Percentiles rank a stretch among this genome's conserved stretches.
These are phyloP conservation scores for Empidonax traillii DNA, from an alignment of 2,113 vertebrate genomes.

Conservation along the genomic window DNA sequence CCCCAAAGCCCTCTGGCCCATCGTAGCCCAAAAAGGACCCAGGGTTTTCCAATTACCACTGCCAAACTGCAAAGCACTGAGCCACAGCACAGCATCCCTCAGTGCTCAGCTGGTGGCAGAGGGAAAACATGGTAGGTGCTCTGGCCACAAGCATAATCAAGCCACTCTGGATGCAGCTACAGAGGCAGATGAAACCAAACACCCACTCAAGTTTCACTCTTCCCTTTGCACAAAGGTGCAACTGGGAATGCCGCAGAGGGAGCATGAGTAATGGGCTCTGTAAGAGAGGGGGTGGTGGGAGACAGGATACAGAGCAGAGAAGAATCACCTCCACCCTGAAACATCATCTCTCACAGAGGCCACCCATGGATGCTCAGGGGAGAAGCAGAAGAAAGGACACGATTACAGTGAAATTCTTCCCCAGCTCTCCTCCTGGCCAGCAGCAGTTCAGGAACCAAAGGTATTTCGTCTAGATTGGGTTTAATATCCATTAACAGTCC, in stretches of 20 bases:
- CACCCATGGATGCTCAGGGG: background rate
- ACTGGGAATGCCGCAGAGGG: background rate
- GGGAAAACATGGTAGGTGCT: accelerated
- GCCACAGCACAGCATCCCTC: background rate
- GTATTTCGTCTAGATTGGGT: background rate
- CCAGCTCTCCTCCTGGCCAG: background rate
- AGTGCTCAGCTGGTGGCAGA: background rate
- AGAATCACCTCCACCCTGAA: background rate
- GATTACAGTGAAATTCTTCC: background rate
- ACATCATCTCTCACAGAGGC: background rate
- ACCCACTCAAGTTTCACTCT: background rate
- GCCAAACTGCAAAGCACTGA: background rate
- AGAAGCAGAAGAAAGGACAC: background rate
- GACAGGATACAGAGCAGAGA: background rate
- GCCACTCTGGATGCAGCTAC: background rate
- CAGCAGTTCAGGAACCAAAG: background rate
- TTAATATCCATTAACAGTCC: background rate
- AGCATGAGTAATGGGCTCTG: background rate
- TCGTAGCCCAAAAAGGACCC: background rate
- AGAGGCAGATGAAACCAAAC: background rate
- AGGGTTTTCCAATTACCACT: background rate
- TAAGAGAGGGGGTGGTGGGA: background rate
- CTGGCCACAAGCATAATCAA: background rate
- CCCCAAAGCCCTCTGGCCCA: background rate
- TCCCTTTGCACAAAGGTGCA: background rate